phyloP scores from a whole-genome alignment of 2,113 vertebrate species.

The Grallaria varia region DNA sequence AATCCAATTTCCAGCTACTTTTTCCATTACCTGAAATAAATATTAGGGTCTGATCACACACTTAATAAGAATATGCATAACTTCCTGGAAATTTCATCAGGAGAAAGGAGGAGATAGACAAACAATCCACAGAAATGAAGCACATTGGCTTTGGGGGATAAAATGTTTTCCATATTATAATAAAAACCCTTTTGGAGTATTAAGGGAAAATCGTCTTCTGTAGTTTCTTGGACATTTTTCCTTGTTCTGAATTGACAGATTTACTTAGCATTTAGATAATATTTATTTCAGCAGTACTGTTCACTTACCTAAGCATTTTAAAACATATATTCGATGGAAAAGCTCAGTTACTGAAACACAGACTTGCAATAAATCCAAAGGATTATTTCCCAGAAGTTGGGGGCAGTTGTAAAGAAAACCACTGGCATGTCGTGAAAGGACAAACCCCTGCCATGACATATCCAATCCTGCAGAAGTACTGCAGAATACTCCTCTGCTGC shows the following conservation, averaged over 20 bases:
- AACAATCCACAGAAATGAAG: not conserved
- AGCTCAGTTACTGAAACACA: not conserved
- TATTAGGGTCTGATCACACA: constrained; percentile 32
- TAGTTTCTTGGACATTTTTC: not conserved
- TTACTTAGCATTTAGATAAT: not conserved
- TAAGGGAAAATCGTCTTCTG: not conserved
- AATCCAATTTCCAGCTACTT: constrained; percentile 59
- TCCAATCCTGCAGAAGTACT: not conserved
- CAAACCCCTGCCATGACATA: not conserved
- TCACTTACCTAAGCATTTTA: not conserved
- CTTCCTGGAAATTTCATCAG: constrained; percentile 2
- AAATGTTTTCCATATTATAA: not conserved
- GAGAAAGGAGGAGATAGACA: not conserved
- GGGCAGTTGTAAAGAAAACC: not conserved
- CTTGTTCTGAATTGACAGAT: not conserved
- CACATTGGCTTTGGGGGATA: not conserved
- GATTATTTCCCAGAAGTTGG: not conserved
- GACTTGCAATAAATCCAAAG: not conserved
- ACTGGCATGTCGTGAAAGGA: not conserved
- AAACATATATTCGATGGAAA: not conserved
- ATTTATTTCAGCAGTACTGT: not conserved
- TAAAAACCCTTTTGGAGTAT: not conserved
- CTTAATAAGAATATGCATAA: constrained; percentile 46
- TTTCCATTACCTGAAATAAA: constrained; percentile 63
- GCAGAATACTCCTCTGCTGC: no score